Evolutionary conservation across 1,140 invertebrate genomes (phyloP), one percentile per base, ranked within the genome.

Genomic region (Heterodera carotae): DNA sequence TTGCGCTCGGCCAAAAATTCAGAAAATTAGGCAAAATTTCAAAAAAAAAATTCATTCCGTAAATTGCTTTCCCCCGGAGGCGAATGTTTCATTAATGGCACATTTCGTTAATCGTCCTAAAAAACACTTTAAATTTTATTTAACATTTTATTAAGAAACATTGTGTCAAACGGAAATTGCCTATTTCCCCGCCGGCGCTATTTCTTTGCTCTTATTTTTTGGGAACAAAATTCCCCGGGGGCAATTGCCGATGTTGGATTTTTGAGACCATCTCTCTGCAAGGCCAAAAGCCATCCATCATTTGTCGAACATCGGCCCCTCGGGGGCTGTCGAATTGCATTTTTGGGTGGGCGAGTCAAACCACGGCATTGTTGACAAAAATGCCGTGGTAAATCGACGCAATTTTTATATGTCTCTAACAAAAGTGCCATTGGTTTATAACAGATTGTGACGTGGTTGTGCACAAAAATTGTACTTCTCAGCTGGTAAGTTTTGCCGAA

Each of bases 371-470:
- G 48, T 15, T 53, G 48, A 4, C 48, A 53, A 12, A 18, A 12
- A 4, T 12, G 39, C 18, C 4, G 48, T 10, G 48, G 18, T 4
- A 10, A 53, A 53, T 53, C 48, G 48, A 53, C 36, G 36, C 36
- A 39, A 39, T 6, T 39, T 39, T 39, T 39, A 10, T 39, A 10
- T 10, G 4, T 39, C 10, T 39, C 10, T 39, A 4, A 39, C 36
- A 39, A 53, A 4, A 22, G 4, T 22, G 22, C 12, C 18, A 53
- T 18, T 18, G 12, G 6, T 39, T 34, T 33, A 77, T 79, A 82
- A 59, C 78, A 84, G 81, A 83, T 82, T 82, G 83, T 78, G 76
- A 86, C 84, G 75, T 91, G 91, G 90, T 92, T 94, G 89, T 93
- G 92, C 85, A 87, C 76, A 85, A 87, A 56, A 83, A 88, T 27